Evolutionary conservation across 2,797 vertebrate species (phyloP).

Genomic region (Kryptopterus vitreolus): DNA sequence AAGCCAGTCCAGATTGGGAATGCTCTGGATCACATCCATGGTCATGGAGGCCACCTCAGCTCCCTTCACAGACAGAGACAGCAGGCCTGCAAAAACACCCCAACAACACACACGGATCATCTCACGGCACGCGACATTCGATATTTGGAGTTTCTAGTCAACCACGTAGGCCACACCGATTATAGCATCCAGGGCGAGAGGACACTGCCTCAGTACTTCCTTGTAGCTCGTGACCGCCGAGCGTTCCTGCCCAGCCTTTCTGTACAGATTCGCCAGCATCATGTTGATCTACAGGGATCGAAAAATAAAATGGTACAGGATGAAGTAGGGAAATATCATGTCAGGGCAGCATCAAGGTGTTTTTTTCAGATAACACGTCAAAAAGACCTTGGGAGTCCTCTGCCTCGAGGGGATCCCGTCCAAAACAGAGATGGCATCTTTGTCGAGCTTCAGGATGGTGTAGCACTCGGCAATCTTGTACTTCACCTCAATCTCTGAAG

Average conservation of each 20-base stretch:
- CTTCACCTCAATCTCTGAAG: conserved; percentile 97
- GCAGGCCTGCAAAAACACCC: conserved; percentile 76
- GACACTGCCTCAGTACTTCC: conserved; percentile 95
- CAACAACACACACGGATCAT: not conserved
- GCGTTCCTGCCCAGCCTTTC: conserved; percentile 95
- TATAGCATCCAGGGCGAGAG: conserved; percentile 93
- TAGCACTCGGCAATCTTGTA: conserved; percentile 99
- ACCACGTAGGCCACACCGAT: no score
- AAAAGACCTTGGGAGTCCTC: conserved; percentile 91
- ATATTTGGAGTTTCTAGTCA: not conserved
- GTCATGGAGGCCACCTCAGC: conserved; percentile 98
- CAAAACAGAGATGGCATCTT: conserved; percentile 96
- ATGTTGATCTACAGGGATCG: conserved; percentile 91
- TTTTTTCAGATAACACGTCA: not conserved
- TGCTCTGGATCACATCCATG: conserved; percentile 94
- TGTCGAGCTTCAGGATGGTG: conserved; percentile 95
- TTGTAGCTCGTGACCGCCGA: conserved; percentile 98
- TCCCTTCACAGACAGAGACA: conserved; percentile 96
- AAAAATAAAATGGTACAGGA: not conserved
- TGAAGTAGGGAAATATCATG: no score
- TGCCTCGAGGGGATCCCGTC: conserved; percentile 97
- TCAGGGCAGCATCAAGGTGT: not conserved
- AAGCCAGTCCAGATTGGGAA: conserved; percentile 96
- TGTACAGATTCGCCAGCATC: conserved; percentile 97
- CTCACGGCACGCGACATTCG: not conserved